These are phyloP conservation scores for Tragelaphus eurycerus DNA, from an alignment of 2,797 vertebrate genomes.

Conservation along the genomic window DNA sequence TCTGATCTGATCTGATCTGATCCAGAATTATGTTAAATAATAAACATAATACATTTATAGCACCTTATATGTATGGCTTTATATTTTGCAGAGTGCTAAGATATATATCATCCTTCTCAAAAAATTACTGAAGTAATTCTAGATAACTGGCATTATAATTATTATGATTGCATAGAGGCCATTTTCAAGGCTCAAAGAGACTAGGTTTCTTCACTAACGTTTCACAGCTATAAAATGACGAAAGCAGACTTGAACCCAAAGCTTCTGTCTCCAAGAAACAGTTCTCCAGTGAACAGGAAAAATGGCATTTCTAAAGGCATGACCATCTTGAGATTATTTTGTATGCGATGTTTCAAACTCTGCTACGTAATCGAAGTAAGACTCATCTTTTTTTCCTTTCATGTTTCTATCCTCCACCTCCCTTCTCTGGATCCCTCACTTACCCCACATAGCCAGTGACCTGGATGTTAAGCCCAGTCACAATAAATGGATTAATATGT, in stretches of 20 bases:
- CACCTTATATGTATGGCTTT: not conserved
- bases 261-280: not conserved
- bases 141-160: not conserved
- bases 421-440: not conserved
- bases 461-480: not conserved
- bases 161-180: fast-evolving
- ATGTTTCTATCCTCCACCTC: not conserved
- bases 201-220: fast-evolving
- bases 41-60: not conserved
- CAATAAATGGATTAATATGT: not conserved
- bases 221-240: not conserved
- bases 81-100: not conserved
- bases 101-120: not conserved
- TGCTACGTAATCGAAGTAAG: not conserved
- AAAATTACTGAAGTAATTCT: not conserved
- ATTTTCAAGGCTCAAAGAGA: not conserved
- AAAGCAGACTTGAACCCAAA: not conserved
- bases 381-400: not conserved
- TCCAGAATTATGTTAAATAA: not conserved
- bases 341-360: not conserved
- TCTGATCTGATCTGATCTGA: too few relatives aligned
- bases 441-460: not conserved
- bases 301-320: not conserved
- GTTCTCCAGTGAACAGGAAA: not conserved
- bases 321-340: not conserved